phyloP scores from a whole-genome alignment of 2,797 vertebrate species.

The Ataeniobius toweri region DNA sequence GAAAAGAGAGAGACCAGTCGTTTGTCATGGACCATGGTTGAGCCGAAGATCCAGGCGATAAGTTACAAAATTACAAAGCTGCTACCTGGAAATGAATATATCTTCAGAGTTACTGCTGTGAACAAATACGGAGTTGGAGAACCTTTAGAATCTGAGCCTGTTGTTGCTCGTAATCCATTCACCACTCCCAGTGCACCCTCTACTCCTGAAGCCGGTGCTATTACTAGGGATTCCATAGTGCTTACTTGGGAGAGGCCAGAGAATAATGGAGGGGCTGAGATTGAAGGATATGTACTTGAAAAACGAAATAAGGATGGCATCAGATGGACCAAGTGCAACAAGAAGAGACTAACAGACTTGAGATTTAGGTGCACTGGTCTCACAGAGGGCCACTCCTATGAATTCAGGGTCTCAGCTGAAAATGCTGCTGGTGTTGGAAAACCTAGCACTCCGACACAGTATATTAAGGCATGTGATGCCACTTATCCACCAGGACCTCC shows the following conservation, averaged over 20 bases:
- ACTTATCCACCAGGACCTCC: slow-evolving; percentile 94
- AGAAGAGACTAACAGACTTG: slow-evolving; percentile 90
- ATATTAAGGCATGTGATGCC: slow-evolving; percentile 92
- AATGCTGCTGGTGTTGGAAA: slow-evolving; percentile 94
- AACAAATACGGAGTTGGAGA: slow-evolving; percentile 98
- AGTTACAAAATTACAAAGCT: slow-evolving; percentile 95
- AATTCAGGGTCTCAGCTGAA: slow-evolving; percentile 96
- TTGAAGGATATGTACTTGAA: slow-evolving; percentile 93
- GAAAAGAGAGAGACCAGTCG: slow-evolving; percentile 97
- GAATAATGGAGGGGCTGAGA: slow-evolving; percentile 92
- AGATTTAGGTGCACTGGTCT: slow-evolving; percentile 94
- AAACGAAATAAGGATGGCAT: slow-evolving; percentile 98
- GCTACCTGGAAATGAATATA: slow-evolving; percentile 95
- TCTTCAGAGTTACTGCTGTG: slow-evolving; percentile 97
- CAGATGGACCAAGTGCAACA: slow-evolving; percentile 96
- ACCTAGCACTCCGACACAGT: slow-evolving; percentile 87
- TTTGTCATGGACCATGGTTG: slow-evolving; percentile 93
- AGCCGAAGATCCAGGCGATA: slow-evolving; percentile 92
- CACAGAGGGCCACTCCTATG: slow-evolving; percentile 91
- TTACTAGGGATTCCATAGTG: slow-evolving; percentile 92
- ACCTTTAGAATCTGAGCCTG: slow-evolving; percentile 90
- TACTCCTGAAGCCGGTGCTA: slow-evolving; percentile 85
- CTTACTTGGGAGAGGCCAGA: slow-evolving; percentile 95
- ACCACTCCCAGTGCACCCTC: slow-evolving; percentile 91
- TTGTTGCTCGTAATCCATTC: slow-evolving; percentile 93